Conservation (phyloP, 2,888 invertebrate species). For the Chrysolina haemoptera region DNA sequence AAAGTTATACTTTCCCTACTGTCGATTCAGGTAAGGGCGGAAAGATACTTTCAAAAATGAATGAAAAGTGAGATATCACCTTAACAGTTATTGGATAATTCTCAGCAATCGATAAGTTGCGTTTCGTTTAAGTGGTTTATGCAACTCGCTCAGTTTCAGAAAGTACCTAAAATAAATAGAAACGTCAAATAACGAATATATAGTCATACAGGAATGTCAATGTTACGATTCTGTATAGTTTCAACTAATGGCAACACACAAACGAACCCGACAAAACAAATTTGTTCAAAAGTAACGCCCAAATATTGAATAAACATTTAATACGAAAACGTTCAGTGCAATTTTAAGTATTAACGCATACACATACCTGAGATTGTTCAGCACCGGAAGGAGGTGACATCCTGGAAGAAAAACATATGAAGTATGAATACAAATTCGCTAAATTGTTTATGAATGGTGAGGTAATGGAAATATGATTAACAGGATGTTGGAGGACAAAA, state of each 20-base stretch:
- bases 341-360: slow-evolving; percentile 34
- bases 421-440: slow-evolving; percentile 56
- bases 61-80: too few species aligned
- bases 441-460: slow-evolving; percentile 25
- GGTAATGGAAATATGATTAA: slow-evolving; percentile 5
- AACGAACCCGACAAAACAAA: slow-evolving; percentile 33
- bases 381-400: slow-evolving; percentile 88
- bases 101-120: too few species aligned
- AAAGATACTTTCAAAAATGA: too few species aligned
- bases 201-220: slow-evolving; percentile 4
- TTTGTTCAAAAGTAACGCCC: slow-evolving; percentile 39
- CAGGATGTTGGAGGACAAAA: slow-evolving; percentile 17
- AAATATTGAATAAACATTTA: slow-evolving; percentile 41
- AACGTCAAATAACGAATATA: slow-evolving; percentile 24
- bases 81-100: too few species aligned
- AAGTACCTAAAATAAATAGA: slow-evolving; percentile 10
- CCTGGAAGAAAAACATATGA: slow-evolving; percentile 75
- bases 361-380: slow-evolving; percentile 88
- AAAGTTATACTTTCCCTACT: too few species aligned
- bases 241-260: slow-evolving; percentile 9
- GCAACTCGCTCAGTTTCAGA: too few species aligned
- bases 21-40: too few species aligned
- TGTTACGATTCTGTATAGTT: slow-evolving; percentile 23
- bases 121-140: too few species aligned
- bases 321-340: slow-evolving; percentile 18